These are phyloP conservation scores for Contarinia nasturtii DNA, from an alignment of 1,140 invertebrate species.

Conservation along the genomic window DNA sequence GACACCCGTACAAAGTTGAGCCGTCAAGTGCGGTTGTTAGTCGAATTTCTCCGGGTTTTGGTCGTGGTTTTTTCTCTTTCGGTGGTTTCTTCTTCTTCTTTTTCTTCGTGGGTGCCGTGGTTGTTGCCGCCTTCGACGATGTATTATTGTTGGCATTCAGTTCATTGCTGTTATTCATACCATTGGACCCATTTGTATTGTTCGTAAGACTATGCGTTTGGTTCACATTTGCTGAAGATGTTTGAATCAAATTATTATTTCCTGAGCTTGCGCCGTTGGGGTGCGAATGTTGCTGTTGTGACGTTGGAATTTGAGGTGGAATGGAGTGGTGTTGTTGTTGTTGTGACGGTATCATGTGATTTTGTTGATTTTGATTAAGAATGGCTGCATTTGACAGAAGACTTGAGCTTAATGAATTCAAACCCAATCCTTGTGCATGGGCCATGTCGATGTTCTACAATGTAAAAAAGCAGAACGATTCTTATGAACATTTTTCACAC, in stretches of 20 bases:
- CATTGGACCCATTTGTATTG: not conserved
- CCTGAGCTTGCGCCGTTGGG: conserved; percentile 5
- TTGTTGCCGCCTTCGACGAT: conserved; percentile 14
- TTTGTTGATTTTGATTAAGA: conserved; percentile 8
- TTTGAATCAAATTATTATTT: not conserved
- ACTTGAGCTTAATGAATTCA: conserved; percentile 17
- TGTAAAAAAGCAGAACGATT: no score
- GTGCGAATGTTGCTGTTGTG: conserved; percentile 12
- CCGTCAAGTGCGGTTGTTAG: conserved; percentile 64
- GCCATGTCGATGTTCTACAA: conserved; percentile 5
- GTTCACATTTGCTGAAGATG: conserved; percentile 5
- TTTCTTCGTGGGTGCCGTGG: conserved; percentile 39
- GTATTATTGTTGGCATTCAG: not conserved
- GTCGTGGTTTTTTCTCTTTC: conserved; percentile 59
- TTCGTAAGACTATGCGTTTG: not conserved
- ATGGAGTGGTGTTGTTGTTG: conserved; percentile 2
- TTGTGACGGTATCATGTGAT: conserved; percentile 9
- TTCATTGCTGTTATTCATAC: conserved; percentile 3
- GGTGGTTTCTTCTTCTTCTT: conserved; percentile 66
- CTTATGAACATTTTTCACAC: not conserved
- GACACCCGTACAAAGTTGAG: conserved; percentile 64
- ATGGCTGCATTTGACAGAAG: not conserved
- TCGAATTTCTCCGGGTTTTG: conserved; percentile 63
- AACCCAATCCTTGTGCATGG: conserved; percentile 19
- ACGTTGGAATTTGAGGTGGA: conserved; percentile 11